phyloP scores from a whole-genome alignment of 2,113 vertebrate species.

The Chaetops frenatus region DNA sequence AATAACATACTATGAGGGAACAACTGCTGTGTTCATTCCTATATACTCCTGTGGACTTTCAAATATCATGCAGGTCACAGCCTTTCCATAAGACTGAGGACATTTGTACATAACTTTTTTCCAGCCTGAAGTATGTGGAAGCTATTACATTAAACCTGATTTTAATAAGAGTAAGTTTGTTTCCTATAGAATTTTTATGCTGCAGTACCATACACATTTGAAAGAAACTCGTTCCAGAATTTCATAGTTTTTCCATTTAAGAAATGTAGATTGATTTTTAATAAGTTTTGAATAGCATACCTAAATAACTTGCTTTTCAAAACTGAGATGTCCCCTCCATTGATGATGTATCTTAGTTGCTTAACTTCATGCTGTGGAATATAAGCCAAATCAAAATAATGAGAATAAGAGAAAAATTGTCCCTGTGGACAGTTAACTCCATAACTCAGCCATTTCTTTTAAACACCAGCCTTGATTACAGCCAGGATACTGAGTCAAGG shows the following conservation, averaged over 20 bases:
- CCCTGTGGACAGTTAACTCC: not conserved
- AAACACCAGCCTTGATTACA: not conserved
- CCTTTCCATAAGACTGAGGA: constrained; percentile 70
- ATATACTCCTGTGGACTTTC: constrained; percentile 79
- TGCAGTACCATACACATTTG: not conserved
- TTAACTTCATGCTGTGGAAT: constrained; percentile 23
- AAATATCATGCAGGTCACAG: constrained; percentile 77
- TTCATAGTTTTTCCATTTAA: not conserved
- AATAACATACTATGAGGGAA: constrained; percentile 87
- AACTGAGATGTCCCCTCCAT: not conserved
- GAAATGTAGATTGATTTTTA: not conserved
- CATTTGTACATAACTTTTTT: constrained; percentile 74
- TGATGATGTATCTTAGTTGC: constrained; percentile 19
- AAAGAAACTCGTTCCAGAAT: not conserved
- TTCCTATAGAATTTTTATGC: not conserved
- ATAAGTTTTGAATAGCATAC: not conserved
- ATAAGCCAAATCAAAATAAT: constrained; percentile 27
- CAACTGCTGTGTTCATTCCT: constrained; percentile 86
- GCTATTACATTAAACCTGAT: constrained; percentile 52
- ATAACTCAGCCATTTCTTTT: constrained; percentile 6
- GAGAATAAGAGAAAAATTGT: not conserved
- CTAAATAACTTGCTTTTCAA: not conserved
- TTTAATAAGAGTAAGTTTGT: constrained; percentile 50
- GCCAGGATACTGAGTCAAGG: not conserved
- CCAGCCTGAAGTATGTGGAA: constrained; percentile 36